Evolutionary conservation across 2,888 invertebrate genomes (phyloP).

Genomic region (Drosophila emarginata): DNA sequence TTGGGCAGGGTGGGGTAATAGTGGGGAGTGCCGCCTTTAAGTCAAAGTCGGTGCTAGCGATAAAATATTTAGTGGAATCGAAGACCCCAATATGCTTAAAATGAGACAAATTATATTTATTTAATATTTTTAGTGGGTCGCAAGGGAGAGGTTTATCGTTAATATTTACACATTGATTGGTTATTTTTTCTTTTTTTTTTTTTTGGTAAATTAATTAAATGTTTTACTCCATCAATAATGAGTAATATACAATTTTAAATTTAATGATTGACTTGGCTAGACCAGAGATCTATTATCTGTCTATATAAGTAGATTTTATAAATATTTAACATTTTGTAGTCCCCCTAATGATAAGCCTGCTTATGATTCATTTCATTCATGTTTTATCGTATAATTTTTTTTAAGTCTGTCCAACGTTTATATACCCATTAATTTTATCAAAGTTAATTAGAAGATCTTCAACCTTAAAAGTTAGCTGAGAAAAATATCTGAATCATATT

Average conservation of each 20-base stretch:
- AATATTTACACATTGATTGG: constrained; percentile 13
- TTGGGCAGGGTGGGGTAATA: not conserved
- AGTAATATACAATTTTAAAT: too few species aligned
- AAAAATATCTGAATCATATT: too few species aligned
- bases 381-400: not conserved
- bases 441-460: too few species aligned
- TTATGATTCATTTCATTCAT: not conserved
- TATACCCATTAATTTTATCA: not conserved
- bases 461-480: too few species aligned
- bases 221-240: constrained; percentile 8
- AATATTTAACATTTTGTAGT: not conserved
- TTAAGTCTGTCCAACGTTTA: not conserved
- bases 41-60: constrained; percentile 58
- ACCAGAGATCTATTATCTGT: constrained; percentile 3
- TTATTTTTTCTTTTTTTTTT: not conserved
- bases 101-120: constrained; percentile 63
- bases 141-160: not conserved
- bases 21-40: constrained; percentile 2
- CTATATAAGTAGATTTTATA: not conserved
- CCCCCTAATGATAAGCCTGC: not conserved
- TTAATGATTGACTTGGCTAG: not conserved
- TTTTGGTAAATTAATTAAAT: constrained; percentile 1
- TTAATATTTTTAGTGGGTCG: constrained; percentile 36
- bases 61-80: constrained; percentile 59
- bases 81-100: constrained; percentile 47